Conservation (phyloP, 2,888 invertebrate genomes). For the Agapostemon virescens region DNA sequence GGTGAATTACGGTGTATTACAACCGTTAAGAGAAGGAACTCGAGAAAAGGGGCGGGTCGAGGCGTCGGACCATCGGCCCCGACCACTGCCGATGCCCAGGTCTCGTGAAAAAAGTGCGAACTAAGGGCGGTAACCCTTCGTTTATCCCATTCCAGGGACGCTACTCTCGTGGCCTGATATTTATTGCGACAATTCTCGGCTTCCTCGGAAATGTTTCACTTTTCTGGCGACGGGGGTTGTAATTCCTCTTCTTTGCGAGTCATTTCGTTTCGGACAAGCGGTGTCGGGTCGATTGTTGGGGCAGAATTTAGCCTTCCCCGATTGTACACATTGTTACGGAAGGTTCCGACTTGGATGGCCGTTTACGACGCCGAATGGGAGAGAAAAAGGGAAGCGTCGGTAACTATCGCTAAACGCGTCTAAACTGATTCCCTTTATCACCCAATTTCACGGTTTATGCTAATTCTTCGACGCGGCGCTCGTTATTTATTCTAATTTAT, state of each 20-base stretch:
- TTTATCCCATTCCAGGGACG: constrained; percentile 12
- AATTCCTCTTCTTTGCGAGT: background rate
- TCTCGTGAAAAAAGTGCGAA: constrained; percentile 31
- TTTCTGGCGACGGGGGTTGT: background rate
- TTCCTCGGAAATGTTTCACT: background rate
- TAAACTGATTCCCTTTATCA: constrained; percentile 49
- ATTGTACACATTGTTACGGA: background rate
- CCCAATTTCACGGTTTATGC: constrained; percentile 60
- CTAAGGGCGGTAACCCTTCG: constrained; percentile 16
- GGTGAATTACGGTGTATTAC: constrained; percentile 56
- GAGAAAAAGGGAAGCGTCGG: background rate
- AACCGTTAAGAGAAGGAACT: constrained; percentile 35
- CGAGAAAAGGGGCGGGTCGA: constrained; percentile 20
- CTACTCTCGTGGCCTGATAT: constrained; percentile 21
- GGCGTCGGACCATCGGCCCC: constrained; percentile 28
- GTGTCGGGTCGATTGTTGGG: background rate
- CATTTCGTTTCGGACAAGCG: background rate
- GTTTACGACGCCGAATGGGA: background rate
- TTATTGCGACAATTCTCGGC: constrained; percentile 28
- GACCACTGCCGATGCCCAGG: constrained; percentile 28
- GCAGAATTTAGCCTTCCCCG: background rate
- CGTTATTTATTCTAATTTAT: constrained; percentile 74
- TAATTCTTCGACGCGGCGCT: constrained; percentile 62
- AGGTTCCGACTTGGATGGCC: constrained; percentile 32
- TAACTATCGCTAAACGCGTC: background rate